These are phyloP conservation scores for Aldrovandia affinis DNA, from an alignment of 2,797 vertebrate species.

Conservation along the genomic window DNA sequence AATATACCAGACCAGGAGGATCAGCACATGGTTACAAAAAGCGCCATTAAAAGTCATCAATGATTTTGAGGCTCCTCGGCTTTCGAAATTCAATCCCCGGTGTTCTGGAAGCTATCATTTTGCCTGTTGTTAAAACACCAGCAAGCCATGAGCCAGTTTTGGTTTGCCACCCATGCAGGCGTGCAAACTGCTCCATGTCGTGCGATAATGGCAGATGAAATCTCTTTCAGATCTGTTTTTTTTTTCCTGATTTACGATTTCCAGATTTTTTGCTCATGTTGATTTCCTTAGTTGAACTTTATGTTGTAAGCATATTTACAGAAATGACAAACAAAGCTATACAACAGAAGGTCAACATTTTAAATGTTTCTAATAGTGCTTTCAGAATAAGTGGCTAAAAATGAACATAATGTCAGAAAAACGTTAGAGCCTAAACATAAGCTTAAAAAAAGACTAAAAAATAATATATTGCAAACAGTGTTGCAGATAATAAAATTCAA, in stretches of 20 bases:
- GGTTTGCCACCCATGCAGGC: slow-evolving; percentile 68
- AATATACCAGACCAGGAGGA: slow-evolving; percentile 37
- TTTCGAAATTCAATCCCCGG: slow-evolving; percentile 67
- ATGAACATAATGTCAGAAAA: no score
- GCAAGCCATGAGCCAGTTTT: slow-evolving; percentile 53
- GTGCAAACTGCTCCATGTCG: slow-evolving; percentile 46
- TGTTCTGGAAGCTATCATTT: slow-evolving; percentile 63
- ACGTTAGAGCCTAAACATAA: no score
- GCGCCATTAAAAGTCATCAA: slow-evolving; percentile 65
- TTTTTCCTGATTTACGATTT: not conserved
- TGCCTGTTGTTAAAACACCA: slow-evolving; percentile 69
- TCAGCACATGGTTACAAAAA: slow-evolving; percentile 52
- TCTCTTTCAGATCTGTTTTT: not conserved
- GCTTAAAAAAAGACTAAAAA: no score
- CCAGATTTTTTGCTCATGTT: not conserved
- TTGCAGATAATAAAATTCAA: no score
- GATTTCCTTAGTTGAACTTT: not conserved
- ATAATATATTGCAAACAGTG: no score
- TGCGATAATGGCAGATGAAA: slow-evolving; percentile 17
- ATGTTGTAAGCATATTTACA: not conserved
- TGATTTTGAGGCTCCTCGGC: slow-evolving; percentile 53
- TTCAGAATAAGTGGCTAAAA: no score
- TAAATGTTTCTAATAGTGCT: no score
- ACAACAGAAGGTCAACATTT: not conserved
- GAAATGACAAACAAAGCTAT: not conserved